These are phyloP conservation scores for Nerophis lumbriciformis DNA, from an alignment of 2,113 vertebrate genomes.

Conservation along the genomic window DNA sequence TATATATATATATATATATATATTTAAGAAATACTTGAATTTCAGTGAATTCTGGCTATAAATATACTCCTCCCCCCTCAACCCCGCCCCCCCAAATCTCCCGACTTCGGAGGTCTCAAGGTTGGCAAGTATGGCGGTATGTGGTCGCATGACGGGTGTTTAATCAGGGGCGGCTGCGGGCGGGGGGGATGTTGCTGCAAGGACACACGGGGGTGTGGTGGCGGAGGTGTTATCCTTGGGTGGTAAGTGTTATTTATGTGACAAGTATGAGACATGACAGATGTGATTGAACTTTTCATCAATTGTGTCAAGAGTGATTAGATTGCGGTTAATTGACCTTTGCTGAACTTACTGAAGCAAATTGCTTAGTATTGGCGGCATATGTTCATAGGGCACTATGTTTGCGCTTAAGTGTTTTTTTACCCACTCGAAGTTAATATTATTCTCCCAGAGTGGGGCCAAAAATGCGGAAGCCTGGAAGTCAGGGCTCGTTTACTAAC, in stretches of 20 bases:
- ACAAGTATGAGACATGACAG: conserved; percentile 71
- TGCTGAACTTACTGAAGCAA: conserved; percentile 40
- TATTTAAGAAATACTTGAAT: too few species aligned
- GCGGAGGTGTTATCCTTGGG: conserved; percentile 27
- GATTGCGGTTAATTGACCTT: conserved; percentile 55
- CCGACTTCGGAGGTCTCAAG: too few species aligned
- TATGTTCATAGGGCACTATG: background rate
- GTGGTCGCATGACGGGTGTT: conserved; percentile 16
- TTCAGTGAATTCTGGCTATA: too few species aligned
- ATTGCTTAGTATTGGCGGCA: conserved; percentile 4
- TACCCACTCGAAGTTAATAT: too few species aligned
- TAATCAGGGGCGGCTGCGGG: background rate
- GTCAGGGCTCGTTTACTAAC: too few species aligned
- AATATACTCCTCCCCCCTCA: too few species aligned
- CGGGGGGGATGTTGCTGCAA: background rate
- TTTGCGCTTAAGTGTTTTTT: background rate
- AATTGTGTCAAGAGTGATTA: conserved; percentile 67
- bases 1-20: too few species aligned
- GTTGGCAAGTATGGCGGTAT: background rate
- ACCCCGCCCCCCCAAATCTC: too few species aligned
- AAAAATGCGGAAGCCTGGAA: too few species aligned
- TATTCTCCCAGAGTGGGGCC: too few species aligned
- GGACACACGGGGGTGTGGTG: conserved; percentile 12
- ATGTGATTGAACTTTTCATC: conserved; percentile 64
- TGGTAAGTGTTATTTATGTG: conserved; percentile 54